Evolutionary conservation across 2,888 invertebrate species (phyloP), one percentile per base, ranked within the genome.

Genomic region (Eubasilissa splendida): DNA sequence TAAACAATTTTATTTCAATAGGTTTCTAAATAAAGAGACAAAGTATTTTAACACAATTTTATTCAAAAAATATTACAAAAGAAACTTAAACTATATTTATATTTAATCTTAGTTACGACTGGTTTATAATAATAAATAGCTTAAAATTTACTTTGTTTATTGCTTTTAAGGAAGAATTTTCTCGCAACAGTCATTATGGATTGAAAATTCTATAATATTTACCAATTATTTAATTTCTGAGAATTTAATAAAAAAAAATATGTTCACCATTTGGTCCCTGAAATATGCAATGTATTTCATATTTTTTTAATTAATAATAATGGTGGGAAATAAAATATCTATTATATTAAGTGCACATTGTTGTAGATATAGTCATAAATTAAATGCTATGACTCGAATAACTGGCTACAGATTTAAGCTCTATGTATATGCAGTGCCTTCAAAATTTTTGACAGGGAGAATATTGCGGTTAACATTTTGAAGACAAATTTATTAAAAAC

Each of bases 71-170:
- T 33, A 63, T 33, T 63, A 63, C 63, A 63, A 1, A 42, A 42
- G 42, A 42, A 42, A 31, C 63, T 63, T 33, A 63, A 12, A 33
- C 63, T 63, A 33, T 33, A 63, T 7, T 1, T 63, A 63, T 33
- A 63, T 42, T 63, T 63, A 63, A 63, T 63, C 31, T 31, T 63
- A 63, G 22, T 70, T 22, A 53, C 53, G 52, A 70, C 70, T 70
- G 70, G 60, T 60, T 22, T 22, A 60, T n/a, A 60, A 70, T 22
- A 77, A 77, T 77, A 77, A 77, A 77, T 77, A 77, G 70, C 77
- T 77, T 77, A 77, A 77, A 52, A n/a, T 68, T 76, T 66, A 66
- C 66, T 77, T 22, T 70, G 53, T 14, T 70, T 70, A 54, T 53
- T 54, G 53, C 53, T 54, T 53, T 70, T 63, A 70, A 9, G 33